Base-by-base conservation (phyloP, 2,797 vertebrate genomes). In the Falco columbarius region DNA sequence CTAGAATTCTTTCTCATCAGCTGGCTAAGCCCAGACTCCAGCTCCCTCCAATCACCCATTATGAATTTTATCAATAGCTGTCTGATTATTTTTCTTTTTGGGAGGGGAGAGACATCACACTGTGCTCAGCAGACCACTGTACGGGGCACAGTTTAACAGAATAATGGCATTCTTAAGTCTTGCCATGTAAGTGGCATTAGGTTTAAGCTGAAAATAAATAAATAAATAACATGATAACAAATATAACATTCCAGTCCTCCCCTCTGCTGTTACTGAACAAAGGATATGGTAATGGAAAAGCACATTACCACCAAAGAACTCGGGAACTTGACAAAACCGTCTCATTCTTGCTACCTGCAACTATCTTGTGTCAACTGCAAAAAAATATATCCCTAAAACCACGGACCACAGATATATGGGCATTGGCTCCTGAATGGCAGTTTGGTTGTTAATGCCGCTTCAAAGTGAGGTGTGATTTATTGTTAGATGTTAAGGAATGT, bases 161-260 rank as follows among this genome's bases (percentile, higher is more conserved):
- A 88, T 44, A 88, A 90, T 38, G 34, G 29, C 66, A 72, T 75
- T 81, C 73, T 46, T 61, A 86, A 65, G 14, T 42, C 54, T 81
- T 83, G 72, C 54, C 81, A 94, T 83, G 56, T 29, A 77, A 94
- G 34, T 30, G 68, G 82, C 18, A 65, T 59, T 46, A 55, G 24
- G 30, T 84, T 91, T 91, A 89, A 94, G 72, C 29, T 75, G 79
- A 95, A 95, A 40, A 40, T 40, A 40, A 87, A 83, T 59, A 93
- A 94, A 36, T 81, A 68, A 75, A 58, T 81, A 17, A 46, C 81
- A 81, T 36, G 13, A 80, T 49, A 94, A 76, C 8, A 80, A 67
- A 87, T 36, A 27, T 0, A 87, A 52, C 10, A 19, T 56, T 61
- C 32, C 27, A 77, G 42, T 54, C 38, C 56, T 58, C 61, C 81